phyloP scores from a whole-genome alignment of 2,797 vertebrate genomes.

The Ficedula albicollis region DNA sequence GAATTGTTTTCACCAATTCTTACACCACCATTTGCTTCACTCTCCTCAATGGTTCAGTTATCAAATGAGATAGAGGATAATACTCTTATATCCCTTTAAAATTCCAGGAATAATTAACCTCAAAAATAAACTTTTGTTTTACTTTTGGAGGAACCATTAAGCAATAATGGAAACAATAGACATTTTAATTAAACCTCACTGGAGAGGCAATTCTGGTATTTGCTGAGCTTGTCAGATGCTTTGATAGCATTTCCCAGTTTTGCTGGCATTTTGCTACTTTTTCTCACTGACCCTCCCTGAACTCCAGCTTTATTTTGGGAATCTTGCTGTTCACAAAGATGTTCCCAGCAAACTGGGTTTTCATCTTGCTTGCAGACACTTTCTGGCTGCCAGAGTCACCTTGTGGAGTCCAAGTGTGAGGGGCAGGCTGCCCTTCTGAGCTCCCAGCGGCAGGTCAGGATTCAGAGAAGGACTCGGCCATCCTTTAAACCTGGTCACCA shows the following conservation, averaged over 20 bases:
- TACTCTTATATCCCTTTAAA: neutral
- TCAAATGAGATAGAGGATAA: neutral
- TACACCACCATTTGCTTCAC: neutral
- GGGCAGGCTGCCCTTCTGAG: neutral
- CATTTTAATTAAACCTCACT: slow-evolving; percentile 58
- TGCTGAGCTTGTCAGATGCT: slow-evolving; percentile 31
- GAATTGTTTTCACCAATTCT: neutral
- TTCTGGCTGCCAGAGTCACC: neutral
- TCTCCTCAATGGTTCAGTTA: slow-evolving; percentile 3
- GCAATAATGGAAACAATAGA: slow-evolving; percentile 32
- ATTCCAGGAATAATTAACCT: slow-evolving; percentile 56
- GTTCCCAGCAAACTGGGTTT: neutral
- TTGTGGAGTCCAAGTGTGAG: fast-evolving
- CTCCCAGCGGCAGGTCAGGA: fast-evolving
- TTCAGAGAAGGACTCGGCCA: neutral
- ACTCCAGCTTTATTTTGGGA: neutral
- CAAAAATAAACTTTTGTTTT: slow-evolving; percentile 28
- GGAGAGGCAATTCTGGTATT: slow-evolving; percentile 23
- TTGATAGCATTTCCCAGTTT: neutral
- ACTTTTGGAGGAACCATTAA: slow-evolving; percentile 41
- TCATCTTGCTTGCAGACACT: neutral
- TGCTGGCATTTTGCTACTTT: neutral
- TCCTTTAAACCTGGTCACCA: neutral
- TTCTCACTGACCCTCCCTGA: neutral
- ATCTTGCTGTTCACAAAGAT: neutral